Evolutionary conservation across 2,113 vertebrate species (phyloP).

Genomic region (Himantopus leucocephalus): DNA sequence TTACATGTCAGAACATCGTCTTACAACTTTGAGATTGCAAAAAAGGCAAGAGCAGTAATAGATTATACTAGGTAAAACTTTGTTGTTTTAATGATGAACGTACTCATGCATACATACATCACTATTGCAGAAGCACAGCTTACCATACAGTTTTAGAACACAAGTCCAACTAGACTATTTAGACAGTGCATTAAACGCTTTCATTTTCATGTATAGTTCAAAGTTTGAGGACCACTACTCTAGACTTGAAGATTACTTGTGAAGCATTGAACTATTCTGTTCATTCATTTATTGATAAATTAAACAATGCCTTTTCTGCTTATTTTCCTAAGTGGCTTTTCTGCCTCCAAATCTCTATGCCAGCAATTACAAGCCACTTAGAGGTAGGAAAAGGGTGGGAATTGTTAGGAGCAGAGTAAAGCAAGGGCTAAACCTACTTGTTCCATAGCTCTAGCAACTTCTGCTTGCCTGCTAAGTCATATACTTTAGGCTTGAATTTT

Average conservation of each 20-base stretch:
- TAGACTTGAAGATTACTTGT: background rate
- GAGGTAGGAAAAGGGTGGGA: background rate
- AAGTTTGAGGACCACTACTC: background rate
- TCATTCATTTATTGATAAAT: background rate
- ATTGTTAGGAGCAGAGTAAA: background rate
- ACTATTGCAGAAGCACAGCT: background rate
- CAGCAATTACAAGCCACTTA: background rate
- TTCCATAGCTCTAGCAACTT: background rate
- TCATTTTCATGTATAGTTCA: background rate
- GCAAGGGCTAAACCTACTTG: background rate
- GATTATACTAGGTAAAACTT: background rate
- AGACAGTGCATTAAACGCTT: background rate
- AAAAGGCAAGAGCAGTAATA: background rate
- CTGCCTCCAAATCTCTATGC: background rate
- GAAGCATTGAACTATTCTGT: background rate
- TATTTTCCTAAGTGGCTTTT: background rate
- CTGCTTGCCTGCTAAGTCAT: background rate
- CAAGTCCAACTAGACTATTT: background rate
- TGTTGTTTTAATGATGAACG: background rate
- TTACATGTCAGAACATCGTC: background rate
- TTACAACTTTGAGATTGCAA: background rate
- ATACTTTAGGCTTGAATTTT: background rate
- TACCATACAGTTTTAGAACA: background rate
- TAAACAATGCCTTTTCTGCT: background rate
- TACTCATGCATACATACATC: background rate